phyloP scores from a whole-genome alignment of 2,888 invertebrate species.

The Agrochola litura region DNA sequence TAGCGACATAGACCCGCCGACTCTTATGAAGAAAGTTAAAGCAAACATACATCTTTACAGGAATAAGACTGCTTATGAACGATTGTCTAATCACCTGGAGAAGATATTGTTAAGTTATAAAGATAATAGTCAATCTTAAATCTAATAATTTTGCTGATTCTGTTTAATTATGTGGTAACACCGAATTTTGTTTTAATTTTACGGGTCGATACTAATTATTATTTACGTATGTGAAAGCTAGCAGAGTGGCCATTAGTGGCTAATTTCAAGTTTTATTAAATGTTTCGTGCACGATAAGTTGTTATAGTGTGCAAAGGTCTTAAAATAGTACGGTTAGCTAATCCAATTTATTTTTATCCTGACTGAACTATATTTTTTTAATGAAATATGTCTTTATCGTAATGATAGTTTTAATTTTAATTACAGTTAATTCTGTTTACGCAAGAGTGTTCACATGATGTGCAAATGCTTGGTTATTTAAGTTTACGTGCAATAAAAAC shows the following conservation, averaged over 20 bases:
- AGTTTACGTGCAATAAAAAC: constrained; percentile 38
- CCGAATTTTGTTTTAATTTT: neutral
- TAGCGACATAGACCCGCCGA: constrained; percentile 88
- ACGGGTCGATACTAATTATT: neutral
- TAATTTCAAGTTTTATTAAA: neutral
- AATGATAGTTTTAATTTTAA: constrained; percentile 11
- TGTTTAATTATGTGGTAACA: neutral
- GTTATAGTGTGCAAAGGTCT: constrained; percentile 1
- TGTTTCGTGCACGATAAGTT: neutral
- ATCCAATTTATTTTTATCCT: constrained; percentile 8
- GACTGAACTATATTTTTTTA: neutral
- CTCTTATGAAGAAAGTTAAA: constrained; percentile 91
- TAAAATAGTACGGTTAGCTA: constrained; percentile 3
- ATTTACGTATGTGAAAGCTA: neutral
- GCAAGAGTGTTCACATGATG: constrained; percentile 3
- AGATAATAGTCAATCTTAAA: neutral
- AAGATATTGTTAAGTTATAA: constrained; percentile 64
- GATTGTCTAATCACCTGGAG: constrained; percentile 82
- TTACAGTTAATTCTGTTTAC: neutral
- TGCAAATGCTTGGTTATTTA: constrained; percentile 23
- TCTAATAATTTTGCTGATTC: neutral
- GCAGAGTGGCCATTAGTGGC: neutral
- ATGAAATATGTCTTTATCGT: neutral
- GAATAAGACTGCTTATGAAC: constrained; percentile 90
- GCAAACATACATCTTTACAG: constrained; percentile 91